phyloP scores from a whole-genome alignment of 2,113 vertebrate genomes.

The Oncorhynchus nerka region DNA sequence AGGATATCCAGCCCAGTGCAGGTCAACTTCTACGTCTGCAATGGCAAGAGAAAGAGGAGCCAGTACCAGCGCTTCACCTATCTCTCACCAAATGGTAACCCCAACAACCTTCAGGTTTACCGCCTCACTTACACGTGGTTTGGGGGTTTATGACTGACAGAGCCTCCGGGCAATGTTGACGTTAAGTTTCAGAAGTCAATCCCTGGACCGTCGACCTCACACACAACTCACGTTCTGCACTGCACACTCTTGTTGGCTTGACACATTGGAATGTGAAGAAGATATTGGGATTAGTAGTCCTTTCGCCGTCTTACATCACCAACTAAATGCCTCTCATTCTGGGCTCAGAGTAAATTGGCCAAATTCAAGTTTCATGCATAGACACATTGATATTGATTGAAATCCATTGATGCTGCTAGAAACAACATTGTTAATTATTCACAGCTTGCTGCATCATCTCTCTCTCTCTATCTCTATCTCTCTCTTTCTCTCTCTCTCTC shows the following conservation, averaged over 20 bases:
- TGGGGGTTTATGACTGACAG: conserved; percentile 54
- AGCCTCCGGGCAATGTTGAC: conserved; percentile 61
- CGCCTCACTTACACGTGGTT: not conserved
- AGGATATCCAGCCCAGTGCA: conserved; percentile 89
- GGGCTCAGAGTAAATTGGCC: not conserved
- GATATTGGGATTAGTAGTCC: conserved; percentile 33
- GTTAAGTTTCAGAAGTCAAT: conserved; percentile 48
- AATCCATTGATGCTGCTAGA: not conserved
- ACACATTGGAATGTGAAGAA: conserved; percentile 62
- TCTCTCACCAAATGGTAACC: conserved; percentile 90
- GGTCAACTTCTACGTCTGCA: conserved; percentile 98
- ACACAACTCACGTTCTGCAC: conserved; percentile 23
- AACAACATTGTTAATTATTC: too few relatives aligned
- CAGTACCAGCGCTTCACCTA: conserved; percentile 96
- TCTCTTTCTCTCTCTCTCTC: too few relatives aligned
- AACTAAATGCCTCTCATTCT: not conserved
- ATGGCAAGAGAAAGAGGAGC: conserved; percentile 97
- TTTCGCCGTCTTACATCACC: conserved; percentile 10
- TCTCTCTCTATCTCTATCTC: too few relatives aligned
- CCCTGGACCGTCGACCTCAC: conserved; percentile 26
- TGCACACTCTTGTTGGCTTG: conserved; percentile 32
- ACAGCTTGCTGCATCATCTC: too few relatives aligned
- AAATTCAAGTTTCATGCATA: not conserved
- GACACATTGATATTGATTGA: not conserved
- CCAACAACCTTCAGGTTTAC: not conserved